These are phyloP conservation scores for Oreonectes daqikongensis DNA, from an alignment of 2,797 vertebrate species.

Conservation along the genomic window DNA sequence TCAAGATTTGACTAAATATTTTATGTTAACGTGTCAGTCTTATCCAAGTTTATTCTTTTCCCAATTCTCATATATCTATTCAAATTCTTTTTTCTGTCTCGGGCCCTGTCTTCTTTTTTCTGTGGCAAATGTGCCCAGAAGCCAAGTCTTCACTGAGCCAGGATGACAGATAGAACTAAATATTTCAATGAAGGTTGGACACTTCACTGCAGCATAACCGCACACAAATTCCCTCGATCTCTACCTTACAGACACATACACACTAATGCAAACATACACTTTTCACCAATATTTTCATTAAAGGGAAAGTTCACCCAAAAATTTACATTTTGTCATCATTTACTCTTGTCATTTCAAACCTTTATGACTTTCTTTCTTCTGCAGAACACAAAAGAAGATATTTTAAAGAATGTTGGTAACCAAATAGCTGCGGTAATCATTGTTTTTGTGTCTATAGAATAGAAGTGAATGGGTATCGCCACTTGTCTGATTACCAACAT, in stretches of 20 bases:
- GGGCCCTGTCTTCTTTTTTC: conserved; percentile 38
- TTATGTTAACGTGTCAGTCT: not conserved
- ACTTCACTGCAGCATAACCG: conserved; percentile 43
- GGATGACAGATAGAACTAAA: conserved; percentile 75
- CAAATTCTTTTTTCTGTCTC: conserved; percentile 40
- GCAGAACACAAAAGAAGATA: too few species aligned
- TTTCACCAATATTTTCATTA: too few species aligned
- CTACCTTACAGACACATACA: conserved; percentile 26
- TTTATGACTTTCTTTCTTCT: too few species aligned
- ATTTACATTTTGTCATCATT: too few species aligned
- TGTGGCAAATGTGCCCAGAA: conserved; percentile 64
- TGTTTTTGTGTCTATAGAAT: too few species aligned
- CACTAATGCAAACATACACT: conserved; percentile 7
- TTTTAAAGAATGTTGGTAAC: too few species aligned
- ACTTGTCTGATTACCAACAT: too few species aligned
- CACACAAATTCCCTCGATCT: conserved; percentile 18
- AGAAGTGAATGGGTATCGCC: too few species aligned
- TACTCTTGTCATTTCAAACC: too few species aligned
- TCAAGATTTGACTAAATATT: conserved; percentile 20
- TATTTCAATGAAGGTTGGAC: conserved; percentile 72
- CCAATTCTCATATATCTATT: conserved; percentile 32
- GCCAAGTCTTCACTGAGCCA: conserved; percentile 66
- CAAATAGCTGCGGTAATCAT: too few species aligned
- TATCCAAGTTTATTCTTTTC: conserved; percentile 14
- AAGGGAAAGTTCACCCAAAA: too few species aligned